phyloP scores from a whole-genome alignment of 1,140 invertebrate species.

The Anagrus nilaparvatae region DNA sequence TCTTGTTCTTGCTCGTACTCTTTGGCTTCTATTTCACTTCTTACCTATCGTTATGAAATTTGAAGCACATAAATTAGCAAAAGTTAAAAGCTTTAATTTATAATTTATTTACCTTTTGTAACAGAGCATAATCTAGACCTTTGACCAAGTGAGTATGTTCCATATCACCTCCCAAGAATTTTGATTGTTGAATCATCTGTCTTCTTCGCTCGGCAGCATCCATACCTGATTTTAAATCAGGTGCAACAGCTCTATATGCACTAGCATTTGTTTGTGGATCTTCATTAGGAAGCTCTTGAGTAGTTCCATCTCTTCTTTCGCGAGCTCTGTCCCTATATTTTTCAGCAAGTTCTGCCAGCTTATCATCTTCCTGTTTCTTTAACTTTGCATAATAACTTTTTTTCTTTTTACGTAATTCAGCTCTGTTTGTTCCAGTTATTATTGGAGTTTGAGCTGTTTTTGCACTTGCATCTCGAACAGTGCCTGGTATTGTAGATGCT shows the following conservation, averaged over 20 bases:
- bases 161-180: slow-evolving; percentile 99
- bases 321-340: slow-evolving; percentile 91
- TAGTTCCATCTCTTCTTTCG: slow-evolving; percentile 82
- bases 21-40: slow-evolving; percentile 41
- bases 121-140: slow-evolving; percentile 96
- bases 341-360: slow-evolving; percentile 88
- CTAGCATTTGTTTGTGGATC: slow-evolving; percentile 81
- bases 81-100: slow-evolving; percentile 6
- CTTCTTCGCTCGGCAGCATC: slow-evolving; percentile 92
- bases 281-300: slow-evolving; percentile 68
- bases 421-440: slow-evolving; percentile 47
- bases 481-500: slow-evolving; percentile 35
- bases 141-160: slow-evolving; percentile 99
- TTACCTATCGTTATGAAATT: slow-evolving; percentile 32
- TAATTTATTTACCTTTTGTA: slow-evolving; percentile 73
- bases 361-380: slow-evolving; percentile 92
- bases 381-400: slow-evolving; percentile 89
- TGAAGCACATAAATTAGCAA: background rate
- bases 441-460: slow-evolving; percentile 41
- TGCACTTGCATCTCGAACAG: slow-evolving; percentile 50
- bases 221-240: slow-evolving; percentile 84
- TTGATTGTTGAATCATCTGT: slow-evolving; percentile 97
- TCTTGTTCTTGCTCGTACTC: slow-evolving; percentile 70
- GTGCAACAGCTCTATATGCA: slow-evolving; percentile 89
- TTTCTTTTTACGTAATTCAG: slow-evolving; percentile 67